These are phyloP conservation scores for Agrotis segetum DNA, from an alignment of 2,888 invertebrate species.

Conservation along the genomic window DNA sequence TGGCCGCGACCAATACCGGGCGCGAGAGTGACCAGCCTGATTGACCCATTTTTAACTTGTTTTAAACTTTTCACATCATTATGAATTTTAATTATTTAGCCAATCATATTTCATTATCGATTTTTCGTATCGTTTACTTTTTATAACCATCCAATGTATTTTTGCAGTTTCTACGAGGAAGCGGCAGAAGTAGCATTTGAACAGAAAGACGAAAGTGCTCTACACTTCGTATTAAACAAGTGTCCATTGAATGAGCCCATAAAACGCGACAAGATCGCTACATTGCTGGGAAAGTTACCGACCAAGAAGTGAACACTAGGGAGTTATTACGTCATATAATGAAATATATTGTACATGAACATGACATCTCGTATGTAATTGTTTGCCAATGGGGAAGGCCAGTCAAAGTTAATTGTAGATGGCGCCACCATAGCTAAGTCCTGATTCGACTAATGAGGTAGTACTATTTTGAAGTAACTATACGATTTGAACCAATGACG, in stretches of 20 bases:
- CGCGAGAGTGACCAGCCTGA: no score
- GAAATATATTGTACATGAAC: conserved; percentile 18
- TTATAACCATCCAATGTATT: not conserved
- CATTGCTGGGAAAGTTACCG: conserved; percentile 78
- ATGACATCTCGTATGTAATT: not conserved
- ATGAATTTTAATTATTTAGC: no score
- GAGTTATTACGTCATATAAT: conserved; percentile 5
- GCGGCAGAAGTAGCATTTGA: conserved; percentile 95
- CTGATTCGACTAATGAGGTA: no score
- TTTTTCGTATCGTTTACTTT: not conserved
- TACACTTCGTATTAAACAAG: conserved; percentile 93
- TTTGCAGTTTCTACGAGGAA: conserved; percentile 93
- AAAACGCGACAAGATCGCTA: conserved; percentile 80
- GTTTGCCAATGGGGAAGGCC: no score
- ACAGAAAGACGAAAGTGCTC: conserved; percentile 93
- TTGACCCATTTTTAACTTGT: no score
- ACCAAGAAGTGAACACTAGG: conserved; percentile 72
- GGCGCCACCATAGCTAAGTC: no score
- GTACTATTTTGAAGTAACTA: no score
- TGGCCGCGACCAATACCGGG: no score
- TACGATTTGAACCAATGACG: no score
- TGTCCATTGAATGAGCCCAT: conserved; percentile 84
- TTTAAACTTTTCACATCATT: no score
- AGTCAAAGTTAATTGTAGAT: no score
- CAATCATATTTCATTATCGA: no score